These are phyloP conservation scores for Proteles cristata DNA, from an alignment of 2,113 vertebrate genomes.

Conservation along the genomic window DNA sequence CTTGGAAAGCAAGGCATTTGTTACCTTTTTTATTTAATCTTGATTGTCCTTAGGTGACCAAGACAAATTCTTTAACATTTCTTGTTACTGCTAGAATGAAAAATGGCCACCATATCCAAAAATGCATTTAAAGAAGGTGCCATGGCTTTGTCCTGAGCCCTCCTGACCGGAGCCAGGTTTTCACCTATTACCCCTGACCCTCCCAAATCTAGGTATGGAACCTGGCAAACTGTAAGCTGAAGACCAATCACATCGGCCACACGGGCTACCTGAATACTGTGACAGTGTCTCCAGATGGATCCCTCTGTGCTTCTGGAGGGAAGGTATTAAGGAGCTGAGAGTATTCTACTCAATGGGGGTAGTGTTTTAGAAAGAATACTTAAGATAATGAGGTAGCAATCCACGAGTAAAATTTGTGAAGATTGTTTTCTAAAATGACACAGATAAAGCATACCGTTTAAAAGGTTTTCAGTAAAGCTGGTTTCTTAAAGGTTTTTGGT, in stretches of 20 bases:
- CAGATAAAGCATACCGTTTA: neutral
- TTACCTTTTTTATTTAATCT: neutral
- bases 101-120: neutral
- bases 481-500: neutral
- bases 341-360: fast-evolving
- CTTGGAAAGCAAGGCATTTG: neutral
- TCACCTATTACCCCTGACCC: neutral
- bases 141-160: neutral
- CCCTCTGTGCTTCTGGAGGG: slow-evolving; percentile 97
- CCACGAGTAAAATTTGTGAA: neutral
- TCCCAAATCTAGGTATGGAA: slow-evolving; percentile 94
- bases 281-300: slow-evolving; percentile 96
- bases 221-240: slow-evolving; percentile 98
- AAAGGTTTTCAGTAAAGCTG: neutral
- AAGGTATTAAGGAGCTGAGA: slow-evolving; percentile 86
- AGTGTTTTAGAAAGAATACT: neutral
- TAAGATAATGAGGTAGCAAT: neutral
- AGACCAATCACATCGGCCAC: slow-evolving; percentile 98
- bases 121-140: neutral
- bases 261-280: slow-evolving; percentile 96
- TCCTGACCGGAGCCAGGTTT: neutral
- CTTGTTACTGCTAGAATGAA: neutral
- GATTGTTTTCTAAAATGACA: neutral
- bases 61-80: neutral
- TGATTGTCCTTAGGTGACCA: neutral